These are phyloP conservation scores for Spilosoma lubricipeda DNA, from an alignment of 2,888 invertebrate genomes.

Conservation along the genomic window DNA sequence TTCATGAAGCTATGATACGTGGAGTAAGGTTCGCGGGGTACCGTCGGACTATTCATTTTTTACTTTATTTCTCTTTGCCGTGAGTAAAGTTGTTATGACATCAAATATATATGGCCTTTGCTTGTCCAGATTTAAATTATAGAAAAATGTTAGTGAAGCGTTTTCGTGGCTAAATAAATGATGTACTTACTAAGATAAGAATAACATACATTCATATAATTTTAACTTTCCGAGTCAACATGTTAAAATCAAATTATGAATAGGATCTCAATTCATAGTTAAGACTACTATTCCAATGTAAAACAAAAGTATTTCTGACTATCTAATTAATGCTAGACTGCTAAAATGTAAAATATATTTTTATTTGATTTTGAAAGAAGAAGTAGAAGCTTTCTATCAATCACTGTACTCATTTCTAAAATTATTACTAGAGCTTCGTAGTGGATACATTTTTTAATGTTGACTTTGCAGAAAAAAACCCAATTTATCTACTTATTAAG, in stretches of 20 bases:
- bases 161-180: neutral
- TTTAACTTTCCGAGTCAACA: neutral
- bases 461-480: neutral
- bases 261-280: neutral
- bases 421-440: neutral
- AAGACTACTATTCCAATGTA: neutral
- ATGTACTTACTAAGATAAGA: neutral
- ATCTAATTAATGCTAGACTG: neutral
- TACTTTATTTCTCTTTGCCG: neutral
- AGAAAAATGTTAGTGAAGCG: neutral
- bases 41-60: conserved; percentile 45
- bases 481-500: conserved; percentile 8
- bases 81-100: neutral
- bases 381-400: neutral
- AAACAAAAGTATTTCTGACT: neutral
- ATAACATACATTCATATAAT: neutral
- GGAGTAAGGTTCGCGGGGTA: conserved; percentile 76
- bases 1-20: conserved; percentile 82
- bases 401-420: neutral
- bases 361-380: neutral
- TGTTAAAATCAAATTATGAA: neutral
- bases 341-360: neutral
- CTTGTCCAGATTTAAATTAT: neutral
- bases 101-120: neutral
- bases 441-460: neutral